Evolutionary conservation across 2,797 vertebrate species (phyloP), one percentile per base, ranked within the genome.

Genomic region (Aldrovandia affinis): DNA sequence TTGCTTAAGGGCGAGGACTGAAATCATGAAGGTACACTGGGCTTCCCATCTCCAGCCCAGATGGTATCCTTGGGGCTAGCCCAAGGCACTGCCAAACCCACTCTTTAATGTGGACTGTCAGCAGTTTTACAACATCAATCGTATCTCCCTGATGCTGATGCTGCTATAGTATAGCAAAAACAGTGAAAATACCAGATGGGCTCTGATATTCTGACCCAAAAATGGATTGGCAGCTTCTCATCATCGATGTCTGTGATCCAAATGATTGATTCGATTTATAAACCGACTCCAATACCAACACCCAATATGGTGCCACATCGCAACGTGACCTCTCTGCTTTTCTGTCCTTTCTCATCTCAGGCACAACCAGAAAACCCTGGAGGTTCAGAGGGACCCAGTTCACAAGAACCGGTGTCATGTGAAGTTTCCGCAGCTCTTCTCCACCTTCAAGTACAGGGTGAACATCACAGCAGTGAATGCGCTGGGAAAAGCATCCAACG

Each of bases 321-420:
- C 57, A 25, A 61, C 57, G 25, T 61, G 22, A 7, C 57, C 22
- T 22, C 57, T 61, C 57, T 25, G 14, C 20, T 18, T 55, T n/a
- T 7, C 4, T 8, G 7, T 61, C 57, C n/a, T 8, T 63, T 59
- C 61, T 33, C 1, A 28, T 78, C 83, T 55, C 91, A 99, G 98
- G 93, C 97, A 99, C 0, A 98, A 97, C 93, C 96, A 96, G 63
- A 96, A 93, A 85, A 93, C 95, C 47, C 95, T 99, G 90, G 95
- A 96, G 83, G 98, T 97, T 47, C 96, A 97, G 92, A 96, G 95
- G 90, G 98, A 99, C 78, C 85, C 92, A 0, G 84, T 96, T 88
- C 97, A 97, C 86, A 99, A 98, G 95, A 99, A 99, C 91, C 96
- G 97, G 86, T 98, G 97, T 88, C 97, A 98, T 80, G 97, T 99